Evolutionary conservation across 2,797 vertebrate genomes (phyloP), one percentile per base, ranked within the genome.

Genomic region (Lagorchestes hirsutus): DNA sequence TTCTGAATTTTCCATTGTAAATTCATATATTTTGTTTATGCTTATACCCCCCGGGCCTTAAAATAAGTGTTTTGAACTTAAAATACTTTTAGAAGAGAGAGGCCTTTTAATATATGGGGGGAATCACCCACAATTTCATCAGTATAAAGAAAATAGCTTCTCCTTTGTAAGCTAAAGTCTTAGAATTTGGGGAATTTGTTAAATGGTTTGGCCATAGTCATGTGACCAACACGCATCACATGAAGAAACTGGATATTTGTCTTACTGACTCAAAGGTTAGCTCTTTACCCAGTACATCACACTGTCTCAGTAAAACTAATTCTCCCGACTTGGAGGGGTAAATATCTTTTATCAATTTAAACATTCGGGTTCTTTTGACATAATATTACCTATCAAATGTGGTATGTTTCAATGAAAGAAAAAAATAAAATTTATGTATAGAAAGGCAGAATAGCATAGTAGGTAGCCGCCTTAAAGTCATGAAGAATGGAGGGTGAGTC

Each of bases 61-160:
- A 59, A 5, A 10, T 93, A 29, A 91, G 52, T 55, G 55, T 50
- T n/a, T 90, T 54, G 96, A 94, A 94, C 31, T 67, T 3, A 87
- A 6, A 67, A 58, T 55, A 40, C 55, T 82, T 96, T 94, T 95
- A 92, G 50, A 90, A 93, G 59, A 90, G 28, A 67, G 31, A 3
- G 50, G 9, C 2, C 40, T 87, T 24, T 87, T 27, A 87, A 46
- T 50, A 27, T 50, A 1, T 82, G 67, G n/a, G 18, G 8, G n/a
- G 10, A 82, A 82, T 46, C n/a, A 22, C 6, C 28, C 40, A 82
- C 6, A 87, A 87, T 87, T 18, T 50, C 40, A 82, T 74, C n/a
- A 24, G 18, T 46, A 82, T 82, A 82, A 46, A 46, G 18, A 46
- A 40, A 82, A 46, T 82, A 82, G 6, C 18, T 10, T 24, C 8